Base-by-base conservation (phyloP, 2,113 vertebrate genomes). In the Corynorhinus townsendii region DNA sequence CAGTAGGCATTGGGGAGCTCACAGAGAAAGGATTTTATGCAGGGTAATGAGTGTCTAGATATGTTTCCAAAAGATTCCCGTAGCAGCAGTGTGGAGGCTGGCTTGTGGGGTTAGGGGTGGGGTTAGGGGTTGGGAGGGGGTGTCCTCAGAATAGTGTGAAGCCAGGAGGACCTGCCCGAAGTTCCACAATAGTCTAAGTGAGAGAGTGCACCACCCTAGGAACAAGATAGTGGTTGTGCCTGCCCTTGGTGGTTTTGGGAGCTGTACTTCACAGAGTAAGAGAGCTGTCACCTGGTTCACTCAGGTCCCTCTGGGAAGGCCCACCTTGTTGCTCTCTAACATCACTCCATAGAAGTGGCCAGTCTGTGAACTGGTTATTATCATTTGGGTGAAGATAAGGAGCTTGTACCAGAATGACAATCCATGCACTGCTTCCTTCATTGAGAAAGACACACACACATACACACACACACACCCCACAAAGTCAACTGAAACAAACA, bases 81-180 rank as follows among this genome's bases (percentile, higher is more conserved):
- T 3, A 28, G 76, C 12, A 10, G 92, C 16, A 12, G 10, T 1
- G 20, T 28, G 66, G 40, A 76, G 68, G 8, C 75, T 69, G 59
- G 73, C 33, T 62, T 72, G 54, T 1, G 6, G 52, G 52, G 52
- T 2, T 6, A 5, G 11, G 17, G 7, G 3, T 20, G 54, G 54
- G 7, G 8, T 20, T 0, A 30, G 12, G 10, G 10, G 11, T 11
- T 40, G 12, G 47, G 0, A 1, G 56, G 9, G 24, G 1, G 56
- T 59, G 56, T 62, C 56, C 56, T 26, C 62, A 64, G 62, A 64
- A 28, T 64, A 33, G 62, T 17, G 5, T 35, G 59, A 35, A 66
- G 45, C 14, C 38, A 3, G 56, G 56, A 43, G 10, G 7, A 38
- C 11, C 45, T 43, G 20, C 30, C 10, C 2, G 38, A 66, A 28